Conservation (phyloP, 1,140 invertebrate genomes). For the Drosophila quadrilineata region DNA sequence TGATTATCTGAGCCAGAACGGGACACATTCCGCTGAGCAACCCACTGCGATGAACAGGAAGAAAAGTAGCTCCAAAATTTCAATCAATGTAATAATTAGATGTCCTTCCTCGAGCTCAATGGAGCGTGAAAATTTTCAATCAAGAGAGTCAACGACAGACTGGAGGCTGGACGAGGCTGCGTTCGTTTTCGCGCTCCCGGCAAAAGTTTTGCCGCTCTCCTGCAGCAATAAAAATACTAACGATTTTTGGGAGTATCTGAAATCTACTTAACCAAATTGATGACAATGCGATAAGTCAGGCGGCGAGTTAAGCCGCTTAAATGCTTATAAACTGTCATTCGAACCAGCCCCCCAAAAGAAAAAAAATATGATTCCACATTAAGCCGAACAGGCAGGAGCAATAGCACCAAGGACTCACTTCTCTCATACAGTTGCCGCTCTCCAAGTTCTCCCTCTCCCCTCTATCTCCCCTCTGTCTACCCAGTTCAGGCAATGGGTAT, state of each 20-base stretch:
- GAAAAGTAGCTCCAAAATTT: constrained; percentile 19
- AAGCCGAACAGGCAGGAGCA: constrained; percentile 5
- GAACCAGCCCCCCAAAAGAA: constrained; percentile 28
- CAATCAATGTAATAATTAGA: constrained; percentile 70
- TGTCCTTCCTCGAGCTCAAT: constrained; percentile 46
- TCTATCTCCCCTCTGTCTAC: no score
- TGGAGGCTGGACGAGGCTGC: not conserved
- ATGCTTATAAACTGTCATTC: constrained; percentile 64
- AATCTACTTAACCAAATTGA: constrained; percentile 74
- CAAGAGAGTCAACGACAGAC: constrained; percentile 17
- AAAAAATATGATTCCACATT: constrained; percentile 30
- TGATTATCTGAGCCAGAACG: constrained; percentile 52
- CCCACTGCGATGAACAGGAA: not conserved
- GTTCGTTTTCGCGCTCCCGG: no score
- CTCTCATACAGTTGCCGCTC: not conserved
- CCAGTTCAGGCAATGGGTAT: no score
- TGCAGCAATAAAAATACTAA: constrained; percentile 5
- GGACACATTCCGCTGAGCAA: constrained; percentile 15
- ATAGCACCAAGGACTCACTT: not conserved
- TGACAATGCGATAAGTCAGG: constrained; percentile 72
- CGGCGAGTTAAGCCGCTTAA: constrained; percentile 67
- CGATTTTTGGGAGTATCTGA: constrained; percentile 7
- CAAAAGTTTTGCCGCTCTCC: no score
- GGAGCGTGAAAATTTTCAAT: constrained; percentile 69
- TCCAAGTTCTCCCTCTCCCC: not conserved